Base-by-base conservation (phyloP, 2,797 vertebrate genomes). In the Lacerta bilineata region DNA sequence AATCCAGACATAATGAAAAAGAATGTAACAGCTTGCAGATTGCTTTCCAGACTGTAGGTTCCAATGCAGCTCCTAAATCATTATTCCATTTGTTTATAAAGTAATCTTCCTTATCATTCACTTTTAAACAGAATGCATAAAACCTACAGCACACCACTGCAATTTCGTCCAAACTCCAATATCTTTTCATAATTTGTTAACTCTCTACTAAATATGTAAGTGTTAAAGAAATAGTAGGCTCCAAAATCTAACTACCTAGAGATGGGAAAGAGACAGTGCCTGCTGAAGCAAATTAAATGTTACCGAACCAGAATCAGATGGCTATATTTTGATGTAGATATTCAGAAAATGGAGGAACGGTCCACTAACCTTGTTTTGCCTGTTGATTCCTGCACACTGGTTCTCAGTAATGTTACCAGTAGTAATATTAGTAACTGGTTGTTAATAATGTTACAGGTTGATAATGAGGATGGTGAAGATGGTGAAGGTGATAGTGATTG, bases 1-100 rank as follows among this genome's bases (percentile, higher is more conserved):
- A 82, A 87, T 82, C 71, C 41, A 46, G 61, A 36, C n/a, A 23
- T 87, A 83, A 87, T 82, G 41, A 46, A 66, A 66, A 76, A 43
- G 59, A 87, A 76, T 83, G 39, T 23, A 74, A 64, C 20, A 39
- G 55, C 77, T 46, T 76, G 71, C 50, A 87, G 55, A 80, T 80
- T 80, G 77, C 46, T 80, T 87, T 80, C 64, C 59, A 36, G 55
- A 18, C 23, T 64, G 7, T 76, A 61, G 86, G 39, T 75, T 75
- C 50, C 55, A 74, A 64, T 33, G 33, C 55, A 81, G 27, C 11
- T 64, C 55, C 39, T 27, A 82, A 87, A 87, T 87, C 50, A 61
- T 43, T 61, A 66, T 82, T 59, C 20, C 41, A 82, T 87, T 87
- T 75, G 71, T 66, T 87, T 76, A 82, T 75, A 36, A 76, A 87